Conservation (phyloP, 2,113 vertebrate species). For the Chaetodon auriga region DNA sequence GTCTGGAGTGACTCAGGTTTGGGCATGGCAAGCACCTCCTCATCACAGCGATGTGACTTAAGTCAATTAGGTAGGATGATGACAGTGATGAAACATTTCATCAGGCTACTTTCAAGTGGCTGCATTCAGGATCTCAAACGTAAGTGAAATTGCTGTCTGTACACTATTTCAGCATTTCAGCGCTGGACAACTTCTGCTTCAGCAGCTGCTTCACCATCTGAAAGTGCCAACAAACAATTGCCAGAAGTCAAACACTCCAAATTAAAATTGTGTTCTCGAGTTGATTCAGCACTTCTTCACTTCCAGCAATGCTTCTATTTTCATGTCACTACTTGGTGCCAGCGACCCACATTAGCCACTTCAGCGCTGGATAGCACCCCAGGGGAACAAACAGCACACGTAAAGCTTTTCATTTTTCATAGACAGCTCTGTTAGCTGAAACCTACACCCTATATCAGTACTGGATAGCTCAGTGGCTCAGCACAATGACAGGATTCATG, state of each 20-base stretch:
- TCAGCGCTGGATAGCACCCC: slow-evolving; percentile 25
- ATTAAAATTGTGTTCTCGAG: slow-evolving; percentile 22
- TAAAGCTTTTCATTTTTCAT: slow-evolving; percentile 46
- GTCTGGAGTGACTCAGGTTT: neutral
- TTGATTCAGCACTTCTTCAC: slow-evolving; percentile 54
- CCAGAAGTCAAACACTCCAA: slow-evolving; percentile 7
- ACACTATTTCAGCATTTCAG: slow-evolving; percentile 10
- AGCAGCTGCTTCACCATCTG: slow-evolving; percentile 11
- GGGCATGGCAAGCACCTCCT: neutral
- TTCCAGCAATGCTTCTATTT: slow-evolving; percentile 22
- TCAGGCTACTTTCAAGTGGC: neutral
- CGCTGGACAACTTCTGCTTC: neutral
- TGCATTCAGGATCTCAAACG: slow-evolving; percentile 17
- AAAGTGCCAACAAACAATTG: slow-evolving; percentile 25
- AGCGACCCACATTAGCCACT: slow-evolving; percentile 42
- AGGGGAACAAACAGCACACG: slow-evolving; percentile 42
- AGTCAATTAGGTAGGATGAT: slow-evolving; percentile 1
- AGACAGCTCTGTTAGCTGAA: slow-evolving; percentile 40
- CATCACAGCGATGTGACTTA: neutral
- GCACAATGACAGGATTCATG: slow-evolving; percentile 5
- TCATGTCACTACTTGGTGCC: slow-evolving; percentile 14
- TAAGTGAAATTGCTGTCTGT: neutral
- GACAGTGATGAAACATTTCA: neutral
- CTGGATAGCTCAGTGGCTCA: slow-evolving; percentile 3
- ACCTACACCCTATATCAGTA: slow-evolving; percentile 26